Evolutionary conservation across 2,113 vertebrate genomes (phyloP), one percentile per base, ranked within the genome.

Genomic region (Phocoena phocoena): DNA sequence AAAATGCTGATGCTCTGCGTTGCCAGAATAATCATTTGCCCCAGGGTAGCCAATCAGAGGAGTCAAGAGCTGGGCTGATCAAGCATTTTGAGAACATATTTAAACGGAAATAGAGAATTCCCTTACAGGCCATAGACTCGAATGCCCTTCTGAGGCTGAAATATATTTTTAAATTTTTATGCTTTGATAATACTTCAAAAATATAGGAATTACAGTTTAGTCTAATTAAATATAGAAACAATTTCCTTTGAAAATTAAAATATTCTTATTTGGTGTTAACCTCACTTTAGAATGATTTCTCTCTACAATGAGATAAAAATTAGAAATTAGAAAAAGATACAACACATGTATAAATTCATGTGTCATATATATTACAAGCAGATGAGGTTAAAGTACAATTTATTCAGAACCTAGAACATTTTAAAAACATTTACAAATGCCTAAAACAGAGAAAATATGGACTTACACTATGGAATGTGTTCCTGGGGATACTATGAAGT

Each of bases 231-330:
- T 70, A 70, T 55, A 18, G n/a, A 96, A 90, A 81, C 13, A 68
- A 73, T 73, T 86, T 90, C 3, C 33, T 68, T 55, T 87, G 53
- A 95, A 93, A 95, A 26, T 87, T 88, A 79, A 74, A 85, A 41
- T 67, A 74, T 9, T 90, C 4, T 47, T 82, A 71, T 74, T 85
- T 10, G 38, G 68, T n/a, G 7, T 47, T 55, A 82, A 41, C 70
- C 28, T 94, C 3, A 96, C 7, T 18, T 90, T 81, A 38, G 20
- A 93, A 38, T 81, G 5, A 55, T 71, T 88, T 67, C 13, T 87
- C n/a, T 90, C n/a, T 53, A 36, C 0, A 68, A 41, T 73, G 31
- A 79, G 9, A 71, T 79, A 76, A 97, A 97, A 88, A 55, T 68
- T 58, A 53, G 26, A 65, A 76, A 41, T 36, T 38, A 67, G 50